Conservation (phyloP, 2,888 invertebrate genomes). For the Sclerodermus sp. region DNA sequence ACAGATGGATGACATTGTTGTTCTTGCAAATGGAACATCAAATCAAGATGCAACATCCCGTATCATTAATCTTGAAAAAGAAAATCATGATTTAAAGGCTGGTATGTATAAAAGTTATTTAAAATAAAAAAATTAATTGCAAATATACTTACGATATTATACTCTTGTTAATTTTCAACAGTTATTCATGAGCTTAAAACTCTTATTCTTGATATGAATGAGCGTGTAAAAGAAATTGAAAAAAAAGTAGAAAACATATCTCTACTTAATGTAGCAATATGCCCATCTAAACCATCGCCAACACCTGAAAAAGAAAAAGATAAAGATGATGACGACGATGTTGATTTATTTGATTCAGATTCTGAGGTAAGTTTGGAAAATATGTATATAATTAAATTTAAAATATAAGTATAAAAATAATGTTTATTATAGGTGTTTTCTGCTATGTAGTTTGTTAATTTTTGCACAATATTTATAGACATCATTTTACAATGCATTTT, state of each 20-base stretch:
- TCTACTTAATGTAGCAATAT: constrained; percentile 45
- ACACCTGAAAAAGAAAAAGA: constrained; percentile 34
- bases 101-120: constrained; percentile 36
- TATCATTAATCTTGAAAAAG: constrained; percentile 63
- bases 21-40: constrained; percentile 60
- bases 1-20: constrained; percentile 70
- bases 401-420: neutral
- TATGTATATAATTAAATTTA: constrained; percentile 6
- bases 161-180: constrained; percentile 17
- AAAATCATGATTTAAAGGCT: constrained; percentile 60
- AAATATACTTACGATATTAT: no score
- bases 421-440: no score
- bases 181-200: constrained; percentile 50
- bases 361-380: constrained; percentile 62
- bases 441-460: neutral
- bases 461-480: neutral
- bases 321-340: constrained; percentile 68
- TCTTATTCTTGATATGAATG: constrained; percentile 45
- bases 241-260: constrained; percentile 11
- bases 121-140: no score
- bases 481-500: neutral
- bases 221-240: constrained; percentile 52
- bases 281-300: constrained; percentile 38
- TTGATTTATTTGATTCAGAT: constrained; percentile 81
- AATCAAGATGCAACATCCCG: constrained; percentile 64